Evolutionary conservation across 2,113 vertebrate genomes (phyloP).

Genomic region (Sapayoa aenigma): DNA sequence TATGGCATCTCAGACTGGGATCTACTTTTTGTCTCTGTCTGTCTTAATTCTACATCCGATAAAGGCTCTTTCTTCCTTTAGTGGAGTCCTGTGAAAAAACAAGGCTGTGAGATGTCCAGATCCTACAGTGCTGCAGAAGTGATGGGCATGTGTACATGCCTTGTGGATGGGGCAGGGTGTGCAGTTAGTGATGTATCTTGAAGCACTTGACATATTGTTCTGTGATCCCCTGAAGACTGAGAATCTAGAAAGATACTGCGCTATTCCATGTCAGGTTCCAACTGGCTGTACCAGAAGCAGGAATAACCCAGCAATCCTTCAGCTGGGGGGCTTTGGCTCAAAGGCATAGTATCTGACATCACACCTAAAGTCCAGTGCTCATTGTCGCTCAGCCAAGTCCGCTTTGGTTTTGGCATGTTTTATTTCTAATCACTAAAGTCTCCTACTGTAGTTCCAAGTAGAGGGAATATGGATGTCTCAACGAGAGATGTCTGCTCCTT

Average conservation of each 20-base stretch:
- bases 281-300: neutral
- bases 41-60: neutral
- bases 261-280: neutral
- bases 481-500: neutral
- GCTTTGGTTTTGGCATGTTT: neutral
- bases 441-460: neutral
- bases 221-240: neutral
- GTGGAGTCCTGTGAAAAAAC: neutral
- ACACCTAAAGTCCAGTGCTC: neutral
- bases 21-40: neutral
- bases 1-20: neutral
- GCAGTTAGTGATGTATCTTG: neutral
- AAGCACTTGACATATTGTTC: neutral
- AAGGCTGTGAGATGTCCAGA: neutral
- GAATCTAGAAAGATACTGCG: neutral
- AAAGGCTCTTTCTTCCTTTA: neutral
- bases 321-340: neutral
- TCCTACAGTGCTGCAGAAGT: neutral
- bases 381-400: neutral
- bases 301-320: neutral
- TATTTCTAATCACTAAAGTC: neutral
- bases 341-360: neutral
- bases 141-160: neutral
- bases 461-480: neutral
- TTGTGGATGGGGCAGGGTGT: neutral